Base-by-base conservation (phyloP, 2,797 vertebrate species). In the Sebastes nivosus region DNA sequence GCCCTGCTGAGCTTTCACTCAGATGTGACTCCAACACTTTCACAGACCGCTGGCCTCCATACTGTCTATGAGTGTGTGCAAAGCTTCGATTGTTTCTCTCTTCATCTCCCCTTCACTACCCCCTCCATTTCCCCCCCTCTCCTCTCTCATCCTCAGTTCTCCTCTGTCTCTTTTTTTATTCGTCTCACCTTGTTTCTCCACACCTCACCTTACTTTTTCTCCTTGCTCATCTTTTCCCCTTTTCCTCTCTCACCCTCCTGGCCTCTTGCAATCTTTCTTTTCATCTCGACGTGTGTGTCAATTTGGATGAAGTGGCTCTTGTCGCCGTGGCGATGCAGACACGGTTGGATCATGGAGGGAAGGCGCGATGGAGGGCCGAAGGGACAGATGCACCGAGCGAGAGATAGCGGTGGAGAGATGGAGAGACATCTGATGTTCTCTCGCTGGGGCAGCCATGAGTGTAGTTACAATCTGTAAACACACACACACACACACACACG, bases 381-480 rank as follows among this genome's bases (percentile, higher is more conserved):
- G 82, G 87, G 87, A 90, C 79, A 92, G 89, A 90, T 84, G 88
- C 75, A 85, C 36, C 8, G 22, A 80, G 85, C 63, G 38, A 82
- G 72, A 69, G 77, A 78, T 75, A 83, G 75, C 8, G 8, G 71
- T 52, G 72, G 55, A 80, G 72, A 79, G 83, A 87, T 79, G 72
- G 88, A 87, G 80, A 82, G 87, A 83, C 89, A 92, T 89, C 88
- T 92, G 91, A 91, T 67, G 85, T 90, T 89, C 61, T 81, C 81
- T 93, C 72, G 84, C 93, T 71, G 87, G 83, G 80, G 91, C 84
- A 88, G 86, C 81, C 89, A 94, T 90, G 91, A 90, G 90, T 92
- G 74, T 83, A 84, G 87, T 84, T 79, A 76, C 91, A 92, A 86
- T 89, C 91, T 93, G 92, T 86, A 87, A 86, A 84, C 59, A 91